phyloP scores from a whole-genome alignment of 1,140 invertebrate species.

The Heliconius nattereri region DNA sequence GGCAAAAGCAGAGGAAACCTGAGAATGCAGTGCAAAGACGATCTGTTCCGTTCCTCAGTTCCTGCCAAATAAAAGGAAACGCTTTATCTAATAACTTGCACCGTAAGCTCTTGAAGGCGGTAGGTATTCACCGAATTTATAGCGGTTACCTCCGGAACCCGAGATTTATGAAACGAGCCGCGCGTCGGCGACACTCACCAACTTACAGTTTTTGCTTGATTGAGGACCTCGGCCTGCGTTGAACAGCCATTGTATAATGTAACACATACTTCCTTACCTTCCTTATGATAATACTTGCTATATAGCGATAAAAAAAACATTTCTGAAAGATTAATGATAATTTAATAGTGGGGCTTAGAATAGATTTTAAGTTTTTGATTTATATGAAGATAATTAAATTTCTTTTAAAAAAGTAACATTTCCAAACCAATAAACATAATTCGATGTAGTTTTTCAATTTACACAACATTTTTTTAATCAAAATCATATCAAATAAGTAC shows the following conservation, averaged over 20 bases:
- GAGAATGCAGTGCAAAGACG: no score
- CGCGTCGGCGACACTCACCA: conserved; percentile 46
- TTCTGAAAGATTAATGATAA: neutral
- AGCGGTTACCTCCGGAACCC: conserved; percentile 64
- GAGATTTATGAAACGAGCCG: conserved; percentile 63
- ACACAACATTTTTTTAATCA: no score
- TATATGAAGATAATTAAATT: no score
- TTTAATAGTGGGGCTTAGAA: neutral
- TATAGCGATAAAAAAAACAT: neutral
- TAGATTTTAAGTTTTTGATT: no score
- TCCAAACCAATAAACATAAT: no score
- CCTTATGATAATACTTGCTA: neutral
- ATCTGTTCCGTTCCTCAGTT: no score
- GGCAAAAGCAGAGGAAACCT: no score
- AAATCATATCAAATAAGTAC: no score
- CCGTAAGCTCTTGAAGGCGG: conserved; percentile 26
- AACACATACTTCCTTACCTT: neutral
- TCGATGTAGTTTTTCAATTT: no score
- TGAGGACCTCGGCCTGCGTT: conserved; percentile 40
- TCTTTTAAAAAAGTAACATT: no score
- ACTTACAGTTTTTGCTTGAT: conserved; percentile 63
- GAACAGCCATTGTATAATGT: conserved; percentile 25
- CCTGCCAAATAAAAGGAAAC: neutral
- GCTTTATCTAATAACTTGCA: conserved; percentile 22
- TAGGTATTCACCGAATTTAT: conserved; percentile 56